Evolutionary conservation across 2,888 invertebrate genomes (phyloP), one percentile per base, ranked within the genome.

Genomic region (Cerastis leucographa): DNA sequence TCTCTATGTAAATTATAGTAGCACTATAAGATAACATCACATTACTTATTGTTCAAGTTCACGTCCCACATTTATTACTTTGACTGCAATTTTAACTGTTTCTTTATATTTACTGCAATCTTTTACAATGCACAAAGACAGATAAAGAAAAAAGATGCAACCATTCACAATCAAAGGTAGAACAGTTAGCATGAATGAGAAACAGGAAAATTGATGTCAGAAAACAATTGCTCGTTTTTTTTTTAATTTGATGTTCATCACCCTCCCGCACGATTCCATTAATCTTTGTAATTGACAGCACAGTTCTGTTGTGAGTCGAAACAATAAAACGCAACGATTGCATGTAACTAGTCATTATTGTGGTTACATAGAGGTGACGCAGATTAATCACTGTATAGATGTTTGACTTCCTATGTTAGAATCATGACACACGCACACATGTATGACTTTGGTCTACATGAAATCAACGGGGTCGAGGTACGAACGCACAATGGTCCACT

Each of bases 241-340:
- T 71, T 62, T 67, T 35, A n/a, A 71, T 72, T 71, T 61, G 14
- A 0, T 70, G 40, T 75, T 64, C 71, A 67, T 74, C 71, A 74
- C 7, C 71, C 74, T 70, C n/a, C 59, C 29, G 78, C 72, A 79
- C 74, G 44, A 69, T 77, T 64, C 51, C 22, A 72, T 70, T 78
- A 84, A 74, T 80, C 65, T 81, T 70, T 80, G 76, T 83, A 74
- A 81, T 78, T 72, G 80, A 64, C 76, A 74, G 68, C 78, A 80
- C 70, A 59, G 67, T 80, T 76, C 2, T 64, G 14, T 64, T n/a
- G 64, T 42, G 64, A 42, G n/a, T 42, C 3, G 64, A 76, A 67
- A 87, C 85, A 87, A 83, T 85, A 73, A 74, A 73, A 80, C 70
- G n/a, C 68, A 77, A 85, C 71, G 59, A 80, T 85, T 78, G 80